These are phyloP conservation scores for Buathra laborator DNA, from an alignment of 2,888 invertebrate species.

Conservation along the genomic window DNA sequence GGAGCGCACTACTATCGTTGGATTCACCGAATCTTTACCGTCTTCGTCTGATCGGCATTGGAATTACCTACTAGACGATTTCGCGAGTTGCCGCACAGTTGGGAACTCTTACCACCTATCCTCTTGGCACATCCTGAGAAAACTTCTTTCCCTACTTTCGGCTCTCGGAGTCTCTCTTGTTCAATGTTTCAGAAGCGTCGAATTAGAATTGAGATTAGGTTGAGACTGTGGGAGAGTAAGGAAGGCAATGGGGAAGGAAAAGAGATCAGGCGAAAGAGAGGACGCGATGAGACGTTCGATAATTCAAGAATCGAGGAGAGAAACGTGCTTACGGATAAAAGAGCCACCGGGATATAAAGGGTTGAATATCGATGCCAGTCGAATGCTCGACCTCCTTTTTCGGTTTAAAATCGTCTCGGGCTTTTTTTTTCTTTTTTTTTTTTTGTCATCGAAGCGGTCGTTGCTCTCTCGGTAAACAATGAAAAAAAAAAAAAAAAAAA, in stretches of 20 bases:
- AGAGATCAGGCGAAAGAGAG: neutral
- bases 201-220: constrained; percentile 68
- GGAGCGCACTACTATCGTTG: constrained; percentile 27
- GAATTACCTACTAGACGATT: constrained; percentile 68
- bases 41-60: constrained; percentile 64
- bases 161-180: constrained; percentile 5
- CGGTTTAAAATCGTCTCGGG: constrained; percentile 13
- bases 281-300: constrained; percentile 3
- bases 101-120: constrained; percentile 1
- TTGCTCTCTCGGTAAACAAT: constrained; percentile 24
- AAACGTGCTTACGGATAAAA: constrained; percentile 53
- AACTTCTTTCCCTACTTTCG: constrained; percentile 24
- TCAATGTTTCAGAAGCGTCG: constrained; percentile 66
- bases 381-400: constrained; percentile 42
- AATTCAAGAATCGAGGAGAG: constrained; percentile 48
- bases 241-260: constrained; percentile 22
- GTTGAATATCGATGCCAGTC: constrained; percentile 42
- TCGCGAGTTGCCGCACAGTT: constrained; percentile 24
- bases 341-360: constrained; percentile 20
- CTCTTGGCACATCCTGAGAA: constrained; percentile 4
- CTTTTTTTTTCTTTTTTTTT: constrained; percentile 10
- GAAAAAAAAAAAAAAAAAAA: neutral
- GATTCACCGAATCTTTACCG: constrained; percentile 63
- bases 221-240: neutral
- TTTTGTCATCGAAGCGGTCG: constrained; percentile 3